Conservation (phyloP, 2,797 vertebrate species). For the Chaenodraco wilsoni region DNA sequence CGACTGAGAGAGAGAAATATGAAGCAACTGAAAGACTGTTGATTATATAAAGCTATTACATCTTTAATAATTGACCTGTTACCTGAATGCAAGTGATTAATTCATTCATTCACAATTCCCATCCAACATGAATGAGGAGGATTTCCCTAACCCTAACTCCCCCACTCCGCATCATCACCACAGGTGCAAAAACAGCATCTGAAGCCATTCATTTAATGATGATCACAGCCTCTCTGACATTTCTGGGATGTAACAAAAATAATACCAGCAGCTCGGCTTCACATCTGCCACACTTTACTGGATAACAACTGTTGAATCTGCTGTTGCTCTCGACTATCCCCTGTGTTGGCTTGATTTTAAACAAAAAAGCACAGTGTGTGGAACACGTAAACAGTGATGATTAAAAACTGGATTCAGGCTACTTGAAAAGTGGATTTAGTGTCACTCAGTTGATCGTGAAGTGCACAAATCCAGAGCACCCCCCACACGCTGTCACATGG, state of each 20-base stretch:
- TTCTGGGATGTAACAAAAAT: conserved; percentile 10
- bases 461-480: conserved; percentile 18
- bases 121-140: background rate
- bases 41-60: background rate
- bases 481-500: conserved; percentile 22
- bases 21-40: background rate
- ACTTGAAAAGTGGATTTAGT: conserved; percentile 26
- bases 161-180: background rate
- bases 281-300: conserved; percentile 33
- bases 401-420: background rate
- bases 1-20: background rate
- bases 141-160: background rate
- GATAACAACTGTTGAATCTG: conserved; percentile 23
- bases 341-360: background rate
- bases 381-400: background rate
- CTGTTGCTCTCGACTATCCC: conserved; percentile 6
- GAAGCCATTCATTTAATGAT: conserved; percentile 5
- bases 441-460: background rate
- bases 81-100: background rate
- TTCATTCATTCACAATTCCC: background rate
- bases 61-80: background rate
- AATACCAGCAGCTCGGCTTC: conserved; percentile 8
- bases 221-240: conserved; percentile 7
- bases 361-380: background rate
- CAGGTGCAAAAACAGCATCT: conserved; percentile 6